Conservation (phyloP, 92 coral and sea anemone species). For the Epizoanthus rinbou region DNA sequence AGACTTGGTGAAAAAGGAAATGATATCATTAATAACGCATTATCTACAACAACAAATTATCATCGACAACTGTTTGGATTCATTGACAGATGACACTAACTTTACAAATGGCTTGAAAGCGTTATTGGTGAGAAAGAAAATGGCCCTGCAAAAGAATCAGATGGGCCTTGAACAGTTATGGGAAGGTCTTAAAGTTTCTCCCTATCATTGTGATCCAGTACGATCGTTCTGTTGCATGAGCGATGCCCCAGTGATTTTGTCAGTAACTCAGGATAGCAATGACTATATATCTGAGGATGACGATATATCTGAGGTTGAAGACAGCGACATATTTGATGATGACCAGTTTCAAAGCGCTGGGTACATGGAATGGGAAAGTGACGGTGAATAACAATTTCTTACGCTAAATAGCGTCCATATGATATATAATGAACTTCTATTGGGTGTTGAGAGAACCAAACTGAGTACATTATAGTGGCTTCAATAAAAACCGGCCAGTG, state of each 20-base stretch:
- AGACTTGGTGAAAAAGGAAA: constrained; percentile 50
- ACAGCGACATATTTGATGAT: too few relatives aligned
- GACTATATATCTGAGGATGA: too few relatives aligned
- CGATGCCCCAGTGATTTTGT: background rate
- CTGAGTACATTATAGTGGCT: too few relatives aligned
- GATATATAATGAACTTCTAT: too few relatives aligned
- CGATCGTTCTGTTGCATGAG: constrained; percentile 15
- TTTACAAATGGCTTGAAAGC: constrained; percentile 16
- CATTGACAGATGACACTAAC: constrained; percentile 5
- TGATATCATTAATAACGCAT: constrained; percentile 30
- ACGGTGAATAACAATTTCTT: too few relatives aligned
- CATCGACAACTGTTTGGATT: constrained; percentile 16
- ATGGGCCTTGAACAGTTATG: background rate
- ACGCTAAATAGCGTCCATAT: too few relatives aligned
- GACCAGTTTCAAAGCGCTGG: too few relatives aligned
- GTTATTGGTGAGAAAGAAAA: background rate
- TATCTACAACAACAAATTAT: background rate
- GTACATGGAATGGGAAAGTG: too few relatives aligned
- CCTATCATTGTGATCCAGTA: constrained; percentile 1
- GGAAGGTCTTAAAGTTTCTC: constrained; percentile 16
- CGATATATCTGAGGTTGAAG: too few relatives aligned
- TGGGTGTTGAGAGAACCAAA: too few relatives aligned
- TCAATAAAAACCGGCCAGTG: too few relatives aligned
- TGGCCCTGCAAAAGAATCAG: constrained; percentile 10
- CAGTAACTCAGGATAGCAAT: too few relatives aligned